phyloP scores from a whole-genome alignment of 2,888 invertebrate species.

The Watsonalla binaria region DNA sequence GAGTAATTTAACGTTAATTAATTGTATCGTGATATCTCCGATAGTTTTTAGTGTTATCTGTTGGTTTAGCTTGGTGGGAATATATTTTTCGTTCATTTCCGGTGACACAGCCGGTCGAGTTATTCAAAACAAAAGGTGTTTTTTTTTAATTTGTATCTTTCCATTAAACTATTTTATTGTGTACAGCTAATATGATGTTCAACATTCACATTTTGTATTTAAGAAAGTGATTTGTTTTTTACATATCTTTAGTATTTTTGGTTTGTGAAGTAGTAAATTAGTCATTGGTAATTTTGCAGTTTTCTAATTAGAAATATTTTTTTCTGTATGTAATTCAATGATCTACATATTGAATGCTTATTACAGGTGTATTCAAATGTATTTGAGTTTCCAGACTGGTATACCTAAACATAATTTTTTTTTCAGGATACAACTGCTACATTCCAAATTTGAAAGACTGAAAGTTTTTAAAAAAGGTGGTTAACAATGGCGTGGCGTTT shows the following conservation, averaged over 20 bases:
- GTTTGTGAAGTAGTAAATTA: not conserved
- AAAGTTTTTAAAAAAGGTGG: conserved; percentile 54
- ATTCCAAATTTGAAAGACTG: conserved; percentile 73
- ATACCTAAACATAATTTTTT: conserved; percentile 16
- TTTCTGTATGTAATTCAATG: too few species aligned
- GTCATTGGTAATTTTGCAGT: conserved; percentile 13
- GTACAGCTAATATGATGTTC: not conserved
- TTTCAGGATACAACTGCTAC: conserved; percentile 52
- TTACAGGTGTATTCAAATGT: not conserved
- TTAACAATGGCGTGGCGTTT: conserved; percentile 93
- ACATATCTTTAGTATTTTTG: too few species aligned
- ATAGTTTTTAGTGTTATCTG: conserved; percentile 1
- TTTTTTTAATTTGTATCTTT: conserved; percentile 35
- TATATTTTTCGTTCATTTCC: conserved; percentile 47
- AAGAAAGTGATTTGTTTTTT: conserved; percentile 6
- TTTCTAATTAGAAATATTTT: conserved; percentile 27
- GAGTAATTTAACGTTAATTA: conserved; percentile 30
- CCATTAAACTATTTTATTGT: conserved; percentile 4
- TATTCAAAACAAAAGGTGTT: conserved; percentile 74
- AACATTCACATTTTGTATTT: too few species aligned
- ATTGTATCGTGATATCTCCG: conserved; percentile 9
- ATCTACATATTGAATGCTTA: too few species aligned
- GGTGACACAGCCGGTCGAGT: conserved; percentile 59
- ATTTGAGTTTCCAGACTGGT: conserved; percentile 22
- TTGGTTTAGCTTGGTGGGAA: not conserved